A percentile compares a stretch with the other conserved stretches of the same genome.
phyloP scores from a whole-genome alignment of 2,113 vertebrate genomes.

The Prionailurus viverrinus region DNA sequence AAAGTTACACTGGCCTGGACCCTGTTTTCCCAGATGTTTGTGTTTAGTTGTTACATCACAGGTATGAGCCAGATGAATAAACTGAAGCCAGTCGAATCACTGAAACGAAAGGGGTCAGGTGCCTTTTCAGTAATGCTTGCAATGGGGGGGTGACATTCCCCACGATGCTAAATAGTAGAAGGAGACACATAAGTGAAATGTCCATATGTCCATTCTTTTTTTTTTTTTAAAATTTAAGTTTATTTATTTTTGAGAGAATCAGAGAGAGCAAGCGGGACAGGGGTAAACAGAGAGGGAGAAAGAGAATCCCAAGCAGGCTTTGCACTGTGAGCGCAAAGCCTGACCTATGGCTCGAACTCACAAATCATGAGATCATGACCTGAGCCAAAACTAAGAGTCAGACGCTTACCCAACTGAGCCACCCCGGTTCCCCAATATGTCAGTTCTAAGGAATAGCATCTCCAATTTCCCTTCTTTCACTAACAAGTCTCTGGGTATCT shows the following conservation, averaged over 20 bases:
- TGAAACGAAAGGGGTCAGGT: neutral
- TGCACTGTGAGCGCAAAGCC: too few relatives aligned
- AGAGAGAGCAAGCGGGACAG: too few relatives aligned
- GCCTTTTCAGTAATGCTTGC: neutral
- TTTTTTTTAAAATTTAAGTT: too few relatives aligned
- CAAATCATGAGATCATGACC: too few relatives aligned
- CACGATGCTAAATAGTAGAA: neutral
- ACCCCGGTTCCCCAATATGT: too few relatives aligned
- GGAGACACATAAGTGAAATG: neutral
- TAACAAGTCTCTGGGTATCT: neutral
- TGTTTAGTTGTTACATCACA: neutral
- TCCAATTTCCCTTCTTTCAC: neutral
- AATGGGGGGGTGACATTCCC: fast-evolving
- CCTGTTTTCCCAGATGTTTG: conserved; percentile 14
- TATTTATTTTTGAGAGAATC: too few relatives aligned
- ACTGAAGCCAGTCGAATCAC: neutral
- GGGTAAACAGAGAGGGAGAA: too few relatives aligned
- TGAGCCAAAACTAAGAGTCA: too few relatives aligned
- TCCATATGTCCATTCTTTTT: too few relatives aligned
- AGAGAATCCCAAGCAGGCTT: too few relatives aligned
- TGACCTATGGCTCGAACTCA: too few relatives aligned
- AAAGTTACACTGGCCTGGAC: neutral
- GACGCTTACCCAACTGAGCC: too few relatives aligned
- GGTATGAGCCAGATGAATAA: neutral
- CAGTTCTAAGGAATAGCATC: neutral